Base-by-base conservation (phyloP, 1,140 invertebrate genomes). In the Drosophila miranda region DNA sequence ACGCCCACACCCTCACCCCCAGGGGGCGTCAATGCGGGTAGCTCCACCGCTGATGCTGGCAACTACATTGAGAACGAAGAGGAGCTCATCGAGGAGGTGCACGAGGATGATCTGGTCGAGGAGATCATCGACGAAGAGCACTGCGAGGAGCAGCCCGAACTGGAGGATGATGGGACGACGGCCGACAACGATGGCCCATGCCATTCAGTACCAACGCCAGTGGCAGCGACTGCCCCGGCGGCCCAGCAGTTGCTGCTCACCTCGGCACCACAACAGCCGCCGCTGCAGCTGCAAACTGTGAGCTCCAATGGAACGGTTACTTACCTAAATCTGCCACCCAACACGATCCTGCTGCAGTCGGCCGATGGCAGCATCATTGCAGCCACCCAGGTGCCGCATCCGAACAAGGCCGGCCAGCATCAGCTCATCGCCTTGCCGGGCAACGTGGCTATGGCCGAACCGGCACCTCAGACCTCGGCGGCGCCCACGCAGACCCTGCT, bases 91-190 rank as follows among this genome's bases (percentile, higher is more conserved):
- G 83, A 88, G 46, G 84, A 88, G 45, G 74, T 89, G 13, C 81
- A 87, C 49, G 89, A 90, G 42, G 84, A 89, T 14, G 89, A 90
- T 69, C 75, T 89, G 28, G 81, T 90, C 19, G 88, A 90, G 57
- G 89, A 90, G 66, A 80, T 90, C 5, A 80, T 86, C 54, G 88
- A 90, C 52, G 88, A 89, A 53, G 80, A 86, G 38, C 43, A 48
- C 2, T 58, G 60, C 23, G 69, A 88, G 42, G 74, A 78, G 43
- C 48, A 61, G n/a, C 26, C 75, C 13, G 66, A 71, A 26, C 41
- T 55, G 3, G 34, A 38, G 34, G 48, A 70, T 45, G 50, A 60
- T 53, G 14, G 30, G 76, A 16, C 70, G 42, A 26, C 26, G 16
- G 66, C 8, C 16, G 75, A 75, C 34, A 61, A 28, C 44, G 67